Evolutionary conservation across 1,140 invertebrate species (phyloP), one percentile per base, ranked within the genome.

Genomic region (Cepaea nemoralis): DNA sequence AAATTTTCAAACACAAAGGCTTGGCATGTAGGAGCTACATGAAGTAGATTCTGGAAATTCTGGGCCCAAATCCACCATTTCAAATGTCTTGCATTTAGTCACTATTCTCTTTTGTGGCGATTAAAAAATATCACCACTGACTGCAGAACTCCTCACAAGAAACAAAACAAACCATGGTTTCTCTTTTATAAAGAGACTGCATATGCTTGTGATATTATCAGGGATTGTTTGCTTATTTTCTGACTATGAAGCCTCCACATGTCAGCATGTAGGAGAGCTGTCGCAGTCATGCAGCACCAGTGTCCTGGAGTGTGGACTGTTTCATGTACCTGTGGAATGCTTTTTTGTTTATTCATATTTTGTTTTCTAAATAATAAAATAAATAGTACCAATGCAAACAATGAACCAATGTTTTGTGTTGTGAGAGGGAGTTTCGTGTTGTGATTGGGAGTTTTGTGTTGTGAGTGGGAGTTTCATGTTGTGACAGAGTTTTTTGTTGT

Each of bases 161-260:
- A 39, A 35, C 31, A 69, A 35, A 37, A 45, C 69, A 39, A n/a
- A n/a, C n/a, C n/a, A n/a, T n/a, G n/a, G 6, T n/a, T 1, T 71
- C 69, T 71, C 40, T 71, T 39, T 45, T 39, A 40, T 71, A 39
- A 71, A 71, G 37, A 71, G 69, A 39, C 14, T 39, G 5, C 67
- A 70, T 14, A 33, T 40, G n/a, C 6, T 39, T 40, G 37, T 45
- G 37, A 71, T 71, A 71, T 71, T 71, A n/a, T 71, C 69, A 71
- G 69, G 40, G 69, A 71, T 71, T 39, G 40, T 71, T 40, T 75
- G 33, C 31, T 74, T 1, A 39, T 45, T 40, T 22, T 45, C 14
- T 45, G 45, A 74, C 24, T 74, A 74, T 39, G 71, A 37, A 74
- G 40, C 24, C 35, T 69, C 66, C 66, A 37, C 33, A 63, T 31